Base-by-base conservation (phyloP, 2,888 invertebrate species). In the Tromatobia lineatoria region DNA sequence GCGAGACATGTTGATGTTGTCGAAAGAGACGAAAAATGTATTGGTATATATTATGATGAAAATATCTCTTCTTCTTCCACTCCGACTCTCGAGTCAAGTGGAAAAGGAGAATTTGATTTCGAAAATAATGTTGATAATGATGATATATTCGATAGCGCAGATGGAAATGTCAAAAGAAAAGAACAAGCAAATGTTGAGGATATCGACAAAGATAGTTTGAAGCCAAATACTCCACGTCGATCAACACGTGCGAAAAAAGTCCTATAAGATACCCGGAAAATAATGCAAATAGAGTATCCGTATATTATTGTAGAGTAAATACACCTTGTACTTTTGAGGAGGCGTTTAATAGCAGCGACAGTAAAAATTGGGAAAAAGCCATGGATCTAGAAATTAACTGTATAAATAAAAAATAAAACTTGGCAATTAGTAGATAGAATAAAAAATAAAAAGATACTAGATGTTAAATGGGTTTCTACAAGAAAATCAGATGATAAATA, bases 231-330 rank as follows among this genome's bases (percentile, higher is more conserved):
- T 2, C 54, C 54, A 11, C 23, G 67, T 25, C 23, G 67, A 29
- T 67, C 67, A 3, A 15, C 23, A 69, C 57, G 42, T 64, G 67
- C 52, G 47, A 66, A 34, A 70, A 76, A 50, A 82, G 20, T 20
- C 86, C 25, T 74, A 13, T 25, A 57, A 25, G 57, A 0, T 57
- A 57, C 57, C 25, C 57, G 13, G 57, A 57, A 57, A 57, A 57
- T n/a, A 13, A 57, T 11, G 20, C 57, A 11, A 76, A 75, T 61
- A 79, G 11, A 67, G 82, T 25, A 64, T 87, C 25, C 67, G 79
- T n/a, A 66, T 70, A 74, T 66, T 74, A 66, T 78, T 75, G 69
- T 52, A 85, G 50, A 47, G 57, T 50, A 67, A 47, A 69, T 69
- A 25, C 57, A 67, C 23, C 69, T 10, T 50, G 13, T 50, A 69